These are phyloP conservation scores for Sebastes diaconus DNA, from an alignment of 2,797 vertebrate genomes.

Conservation along the genomic window DNA sequence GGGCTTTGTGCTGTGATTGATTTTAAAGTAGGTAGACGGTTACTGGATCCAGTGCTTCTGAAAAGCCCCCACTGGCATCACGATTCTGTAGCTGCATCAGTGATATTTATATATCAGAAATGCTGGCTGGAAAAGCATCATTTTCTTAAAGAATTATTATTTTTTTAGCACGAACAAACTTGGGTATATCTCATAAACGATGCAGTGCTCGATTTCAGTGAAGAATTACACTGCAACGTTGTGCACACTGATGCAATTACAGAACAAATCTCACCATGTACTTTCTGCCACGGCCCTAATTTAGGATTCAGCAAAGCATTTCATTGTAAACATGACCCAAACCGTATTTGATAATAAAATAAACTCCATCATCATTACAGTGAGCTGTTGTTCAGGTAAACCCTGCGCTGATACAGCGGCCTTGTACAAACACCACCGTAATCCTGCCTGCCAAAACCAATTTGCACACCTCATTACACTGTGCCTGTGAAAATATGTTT, in stretches of 20 bases:
- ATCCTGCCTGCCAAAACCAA: conserved; percentile 55
- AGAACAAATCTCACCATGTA: not conserved
- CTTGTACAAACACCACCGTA: conserved; percentile 26
- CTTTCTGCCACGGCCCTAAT: not conserved
- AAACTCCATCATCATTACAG: conserved; percentile 30
- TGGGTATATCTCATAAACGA: not conserved
- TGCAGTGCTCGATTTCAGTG: not conserved
- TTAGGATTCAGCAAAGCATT: not conserved
- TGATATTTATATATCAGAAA: conserved; percentile 44
- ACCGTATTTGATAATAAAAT: not conserved
- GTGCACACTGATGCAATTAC: not conserved
- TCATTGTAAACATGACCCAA: conserved; percentile 6
- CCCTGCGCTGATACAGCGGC: conserved; percentile 18
- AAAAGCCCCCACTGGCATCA: conserved; percentile 35
- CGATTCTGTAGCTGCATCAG: conserved; percentile 10
- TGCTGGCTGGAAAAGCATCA: not conserved
- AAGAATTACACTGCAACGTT: not conserved
- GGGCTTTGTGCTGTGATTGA: conserved; percentile 61
- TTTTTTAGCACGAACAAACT: not conserved
- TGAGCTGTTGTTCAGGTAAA: conserved; percentile 43
- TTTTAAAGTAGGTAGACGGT: conserved; percentile 66
- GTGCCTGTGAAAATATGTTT: conserved; percentile 33
- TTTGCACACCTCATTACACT: conserved; percentile 67
- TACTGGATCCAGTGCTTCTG: conserved; percentile 42
- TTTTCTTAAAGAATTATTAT: not conserved